Percentiles rank a stretch among this genome's conserved stretches.
These are phyloP conservation scores for Macquaria australasica DNA, from an alignment of 2,113 vertebrate genomes.

Conservation along the genomic window DNA sequence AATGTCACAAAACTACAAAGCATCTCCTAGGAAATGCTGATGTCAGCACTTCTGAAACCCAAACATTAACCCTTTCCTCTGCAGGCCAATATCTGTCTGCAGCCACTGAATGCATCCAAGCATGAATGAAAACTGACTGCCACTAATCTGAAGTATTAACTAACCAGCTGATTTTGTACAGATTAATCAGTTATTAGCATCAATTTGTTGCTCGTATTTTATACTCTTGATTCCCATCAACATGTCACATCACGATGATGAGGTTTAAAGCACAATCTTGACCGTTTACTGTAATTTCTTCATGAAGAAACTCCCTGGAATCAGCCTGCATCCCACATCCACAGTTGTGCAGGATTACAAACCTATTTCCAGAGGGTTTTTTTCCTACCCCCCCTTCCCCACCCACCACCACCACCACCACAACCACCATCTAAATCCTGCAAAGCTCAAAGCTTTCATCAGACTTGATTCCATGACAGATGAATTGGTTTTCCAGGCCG, in stretches of 20 bases:
- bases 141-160: constrained; percentile 8
- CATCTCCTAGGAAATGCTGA: constrained; percentile 62
- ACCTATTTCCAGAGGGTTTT: constrained; percentile 64
- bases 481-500: constrained; percentile 80
- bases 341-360: constrained; percentile 71
- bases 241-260: background rate
- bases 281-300: constrained; percentile 4
- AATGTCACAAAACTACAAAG: constrained; percentile 55
- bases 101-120: background rate
- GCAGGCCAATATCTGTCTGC: background rate
- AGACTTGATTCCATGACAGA: constrained; percentile 78
- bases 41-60: constrained; percentile 56
- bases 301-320: constrained; percentile 40
- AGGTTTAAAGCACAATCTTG: constrained; percentile 3
- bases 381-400: constrained; percentile 10
- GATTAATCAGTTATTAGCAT: constrained; percentile 34
- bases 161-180: constrained; percentile 25
- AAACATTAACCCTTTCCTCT: constrained; percentile 47
- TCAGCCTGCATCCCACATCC: constrained; percentile 32
- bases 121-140: constrained; percentile 32
- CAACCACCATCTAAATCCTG: constrained; percentile 69
- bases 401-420: background rate
- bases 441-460: constrained; percentile 78
- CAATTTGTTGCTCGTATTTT: background rate
- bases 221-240: background rate